These are phyloP conservation scores for Marmota monax DNA, from an alignment of 2,113 vertebrate species.

Conservation along the genomic window DNA sequence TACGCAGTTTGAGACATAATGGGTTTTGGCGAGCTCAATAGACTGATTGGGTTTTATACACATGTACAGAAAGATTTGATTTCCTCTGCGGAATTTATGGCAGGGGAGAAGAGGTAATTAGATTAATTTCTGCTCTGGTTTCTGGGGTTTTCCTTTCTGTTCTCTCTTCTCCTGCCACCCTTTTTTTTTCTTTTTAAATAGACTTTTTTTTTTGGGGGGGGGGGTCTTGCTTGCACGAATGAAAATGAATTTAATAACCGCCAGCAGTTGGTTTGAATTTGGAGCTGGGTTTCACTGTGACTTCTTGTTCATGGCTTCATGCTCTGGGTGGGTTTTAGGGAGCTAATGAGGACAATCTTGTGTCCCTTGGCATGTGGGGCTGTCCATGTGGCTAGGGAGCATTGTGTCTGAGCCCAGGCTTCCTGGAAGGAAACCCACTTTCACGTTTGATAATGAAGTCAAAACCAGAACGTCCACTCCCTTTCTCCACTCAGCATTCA, in stretches of 20 bases:
- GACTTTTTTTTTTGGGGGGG: not conserved
- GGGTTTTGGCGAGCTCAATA: conserved; percentile 60
- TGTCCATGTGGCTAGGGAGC: not conserved
- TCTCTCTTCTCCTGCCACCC: conserved; percentile 71
- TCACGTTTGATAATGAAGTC: not conserved
- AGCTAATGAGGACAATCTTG: not conserved
- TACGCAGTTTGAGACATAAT: conserved; percentile 65
- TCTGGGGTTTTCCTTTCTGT: conserved; percentile 73
- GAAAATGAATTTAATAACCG: conserved; percentile 60
- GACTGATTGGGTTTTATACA: conserved; percentile 73
- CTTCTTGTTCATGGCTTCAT: not conserved
- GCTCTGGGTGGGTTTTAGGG: not conserved
- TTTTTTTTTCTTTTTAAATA: not conserved
- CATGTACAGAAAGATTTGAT: conserved; percentile 81
- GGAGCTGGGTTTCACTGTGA: conserved; percentile 18
- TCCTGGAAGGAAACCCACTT: not conserved
- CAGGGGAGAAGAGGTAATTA: conserved; percentile 75
- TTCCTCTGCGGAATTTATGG: conserved; percentile 79
- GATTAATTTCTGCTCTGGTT: conserved; percentile 81
- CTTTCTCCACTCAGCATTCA: not conserved
- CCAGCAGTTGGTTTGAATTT: conserved; percentile 72
- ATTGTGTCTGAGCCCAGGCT: not conserved
- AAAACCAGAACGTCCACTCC: not conserved
- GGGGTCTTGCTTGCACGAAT: conserved; percentile 35
- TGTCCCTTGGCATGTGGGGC: not conserved